Conservation (phyloP, 2,888 invertebrate genomes). For the Girardia tigrina region DNA sequence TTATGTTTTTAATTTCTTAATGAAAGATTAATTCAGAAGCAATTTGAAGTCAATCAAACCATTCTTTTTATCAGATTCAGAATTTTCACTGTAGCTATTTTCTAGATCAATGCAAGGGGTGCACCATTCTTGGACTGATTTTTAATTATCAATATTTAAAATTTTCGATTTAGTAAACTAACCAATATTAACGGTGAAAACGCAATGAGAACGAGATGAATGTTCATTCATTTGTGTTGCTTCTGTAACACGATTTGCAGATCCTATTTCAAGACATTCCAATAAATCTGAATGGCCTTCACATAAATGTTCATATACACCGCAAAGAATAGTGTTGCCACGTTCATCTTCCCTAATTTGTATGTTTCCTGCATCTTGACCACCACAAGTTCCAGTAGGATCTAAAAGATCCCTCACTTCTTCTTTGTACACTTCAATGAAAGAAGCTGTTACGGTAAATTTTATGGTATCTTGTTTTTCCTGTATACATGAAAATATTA, state of each 20-base stretch:
- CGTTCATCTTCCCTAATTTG: constrained; percentile 35
- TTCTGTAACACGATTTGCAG: constrained; percentile 48
- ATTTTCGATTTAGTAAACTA: constrained; percentile 35
- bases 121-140: neutral
- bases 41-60: neutral
- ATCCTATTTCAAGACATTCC: constrained; percentile 46
- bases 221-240: constrained; percentile 51
- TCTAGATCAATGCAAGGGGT: neutral
- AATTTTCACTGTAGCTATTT: neutral
- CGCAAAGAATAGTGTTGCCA: constrained; percentile 36
- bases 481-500: constrained; percentile 38
- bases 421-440: constrained; percentile 50
- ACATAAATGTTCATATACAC: constrained; percentile 46
- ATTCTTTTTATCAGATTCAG: neutral
- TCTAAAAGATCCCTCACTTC: constrained; percentile 49
- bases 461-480: constrained; percentile 30
- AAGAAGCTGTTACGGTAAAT: constrained; percentile 45
- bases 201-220: constrained; percentile 50
- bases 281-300: constrained; percentile 47
- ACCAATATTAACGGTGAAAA: constrained; percentile 49
- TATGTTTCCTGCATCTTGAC: constrained; percentile 28
- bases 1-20: constrained; percentile 27
- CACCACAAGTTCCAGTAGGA: constrained; percentile 36
- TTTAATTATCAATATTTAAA: neutral
- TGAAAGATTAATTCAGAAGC: constrained; percentile 36